phyloP scores from a whole-genome alignment of 2,888 invertebrate genomes.

The Pocota personata region DNA sequence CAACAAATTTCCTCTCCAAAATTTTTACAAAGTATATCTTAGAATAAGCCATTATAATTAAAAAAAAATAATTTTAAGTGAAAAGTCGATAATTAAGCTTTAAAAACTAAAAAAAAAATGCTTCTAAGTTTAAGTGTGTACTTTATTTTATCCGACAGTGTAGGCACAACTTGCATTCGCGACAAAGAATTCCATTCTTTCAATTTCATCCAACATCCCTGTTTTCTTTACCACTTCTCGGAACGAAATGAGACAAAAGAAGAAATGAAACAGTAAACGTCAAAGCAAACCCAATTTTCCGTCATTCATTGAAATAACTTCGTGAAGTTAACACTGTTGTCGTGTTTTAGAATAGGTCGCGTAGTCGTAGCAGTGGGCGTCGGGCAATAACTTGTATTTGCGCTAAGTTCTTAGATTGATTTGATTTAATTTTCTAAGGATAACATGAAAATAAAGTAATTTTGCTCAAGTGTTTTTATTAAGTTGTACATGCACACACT shows the following conservation, averaged over 20 bases:
- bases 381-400: background rate
- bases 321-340: background rate
- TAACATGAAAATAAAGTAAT: background rate
- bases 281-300: background rate
- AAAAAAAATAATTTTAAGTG: too few relatives aligned
- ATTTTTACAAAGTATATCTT: too few relatives aligned
- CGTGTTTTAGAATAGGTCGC: background rate
- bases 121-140: too few relatives aligned
- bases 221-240: background rate
- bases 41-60: too few relatives aligned
- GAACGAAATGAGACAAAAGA: background rate
- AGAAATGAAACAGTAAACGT: conserved; percentile 5
- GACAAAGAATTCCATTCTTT: background rate
- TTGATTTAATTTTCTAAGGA: background rate
- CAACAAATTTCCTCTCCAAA: too few relatives aligned
- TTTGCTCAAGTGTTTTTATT: background rate
- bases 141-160: too few relatives aligned
- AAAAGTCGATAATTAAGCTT: too few relatives aligned
- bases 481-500: background rate
- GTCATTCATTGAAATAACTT: conserved; percentile 11
- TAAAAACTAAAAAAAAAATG: too few relatives aligned
- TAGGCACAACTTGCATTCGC: too few relatives aligned
- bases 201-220: background rate
- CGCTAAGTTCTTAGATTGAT: background rate
- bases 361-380: conserved; percentile 28